Conservation (phyloP, 2,888 invertebrate species). For the Cosmorhoe ocellata region DNA sequence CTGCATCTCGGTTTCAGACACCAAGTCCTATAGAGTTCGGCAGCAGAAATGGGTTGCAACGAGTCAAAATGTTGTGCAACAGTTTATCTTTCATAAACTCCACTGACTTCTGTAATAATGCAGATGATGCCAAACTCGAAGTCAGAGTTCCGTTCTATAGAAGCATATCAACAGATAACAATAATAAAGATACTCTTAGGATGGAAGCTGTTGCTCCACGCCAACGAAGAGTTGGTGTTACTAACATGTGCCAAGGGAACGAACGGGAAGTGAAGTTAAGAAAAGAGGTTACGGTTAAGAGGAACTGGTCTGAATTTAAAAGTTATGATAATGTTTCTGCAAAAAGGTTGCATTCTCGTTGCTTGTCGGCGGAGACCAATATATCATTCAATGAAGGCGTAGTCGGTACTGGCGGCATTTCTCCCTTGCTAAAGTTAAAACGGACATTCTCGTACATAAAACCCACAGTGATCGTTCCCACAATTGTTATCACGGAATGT, state of each 20-base stretch:
- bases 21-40: conserved; percentile 33
- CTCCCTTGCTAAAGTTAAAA: conserved; percentile 38
- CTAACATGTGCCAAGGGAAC: conserved; percentile 45
- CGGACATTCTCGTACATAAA: conserved; percentile 30
- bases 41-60: conserved; percentile 50
- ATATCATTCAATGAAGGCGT: conserved; percentile 8
- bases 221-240: conserved; percentile 51
- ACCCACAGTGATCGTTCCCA: conserved; percentile 37
- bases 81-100: conserved; percentile 43
- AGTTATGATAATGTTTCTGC: conserved; percentile 56
- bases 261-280: conserved; percentile 54
- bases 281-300: conserved; percentile 56
- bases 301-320: conserved; percentile 46
- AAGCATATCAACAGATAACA: conserved; percentile 47
- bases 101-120: conserved; percentile 39
- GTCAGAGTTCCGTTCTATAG: conserved; percentile 45
- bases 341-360: conserved; percentile 31
- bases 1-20: conserved; percentile 24
- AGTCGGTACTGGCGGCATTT: conserved; percentile 27
- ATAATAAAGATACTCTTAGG: conserved; percentile 28
- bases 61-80: conserved; percentile 50
- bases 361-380: conserved; percentile 28
- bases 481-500: conserved; percentile 41
- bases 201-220: conserved; percentile 36
- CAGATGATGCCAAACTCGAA: conserved; percentile 39